Evolutionary conservation across 2,113 vertebrate species (phyloP), one percentile per base, ranked within the genome.

Genomic region (Cyanoramphus novaezelandiae): DNA sequence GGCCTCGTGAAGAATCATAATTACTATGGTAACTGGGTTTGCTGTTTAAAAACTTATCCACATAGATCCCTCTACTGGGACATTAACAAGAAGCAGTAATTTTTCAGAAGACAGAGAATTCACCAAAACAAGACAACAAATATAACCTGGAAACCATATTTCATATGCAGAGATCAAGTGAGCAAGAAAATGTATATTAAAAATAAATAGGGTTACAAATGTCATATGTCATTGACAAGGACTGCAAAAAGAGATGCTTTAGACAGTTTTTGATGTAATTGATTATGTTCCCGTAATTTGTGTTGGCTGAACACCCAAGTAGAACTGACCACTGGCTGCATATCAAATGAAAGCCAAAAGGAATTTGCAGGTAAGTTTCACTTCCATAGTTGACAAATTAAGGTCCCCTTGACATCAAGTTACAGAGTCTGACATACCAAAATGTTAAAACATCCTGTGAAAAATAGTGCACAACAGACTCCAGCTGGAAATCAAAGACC

Each of bases 21-120:
- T 88, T 90, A 78, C 72, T 84, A 88, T 64, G 43, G 90, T 43
- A 93, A 93, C 68, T 59, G 50, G 0, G 88, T 88, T 63, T 70
- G 23, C 80, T 74, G n/a, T 68, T 96, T 28, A 90, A 93, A 92
- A 96, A 90, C 63, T 33, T 89, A 46, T 44, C 74, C 39, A 78
- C n/a, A 70, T 18, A 47, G 33, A 86, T 80, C 31, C 49, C 76
- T 80, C 79, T 67, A 52, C 63, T 46, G 59, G 62, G 71, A 92
- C 78, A 93, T 76, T 86, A 95, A 80, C 49, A 92, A 88, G 71
- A 16, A 93, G 53, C 46, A 67, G 43, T 77, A 77, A 77, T 86
- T 82, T 85, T 95, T 65, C 59, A 94, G 31, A 88, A 93, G 53
- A 87, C n/a, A 59, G n/a, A 85, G 53, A 86, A 94, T 95, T 74